phyloP scores from a whole-genome alignment of 2,888 invertebrate species.

The Tenodera sinensis region DNA sequence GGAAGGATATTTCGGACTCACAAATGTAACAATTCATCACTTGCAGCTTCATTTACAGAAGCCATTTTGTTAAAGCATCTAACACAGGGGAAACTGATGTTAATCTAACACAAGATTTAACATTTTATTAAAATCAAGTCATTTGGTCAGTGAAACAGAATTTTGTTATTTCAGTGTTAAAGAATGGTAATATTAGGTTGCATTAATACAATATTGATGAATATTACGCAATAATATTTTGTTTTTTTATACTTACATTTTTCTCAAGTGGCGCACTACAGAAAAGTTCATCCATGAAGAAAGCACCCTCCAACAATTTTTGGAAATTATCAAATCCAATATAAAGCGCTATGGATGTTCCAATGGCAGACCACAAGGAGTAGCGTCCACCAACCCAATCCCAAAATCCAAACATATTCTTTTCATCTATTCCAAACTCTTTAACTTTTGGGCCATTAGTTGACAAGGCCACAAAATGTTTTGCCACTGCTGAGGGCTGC shows the following conservation, averaged over 20 bases:
- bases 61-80: too few species aligned
- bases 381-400: constrained; percentile 99
- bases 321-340: constrained; percentile 95
- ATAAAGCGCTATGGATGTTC: constrained; percentile 88
- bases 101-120: too few species aligned
- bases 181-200: background rate
- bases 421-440: constrained; percentile 94
- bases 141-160: too few species aligned
- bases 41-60: too few species aligned
- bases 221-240: too few species aligned
- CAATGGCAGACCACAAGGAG: constrained; percentile 99
- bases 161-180: background rate
- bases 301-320: constrained; percentile 84
- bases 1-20: too few species aligned
- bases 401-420: constrained; percentile 99
- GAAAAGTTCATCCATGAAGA: constrained; percentile 93
- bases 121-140: too few species aligned
- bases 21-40: too few species aligned
- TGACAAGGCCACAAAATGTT: constrained; percentile 97
- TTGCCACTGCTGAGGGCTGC: constrained; percentile 78
- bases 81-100: too few species aligned
- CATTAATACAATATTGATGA: too few species aligned
- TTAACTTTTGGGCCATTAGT: constrained; percentile 93
- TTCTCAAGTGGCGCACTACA: constrained; percentile 77
- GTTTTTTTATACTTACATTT: constrained; percentile 66